Conservation (phyloP, 2,113 vertebrate genomes). For the Pelobates fuscus region DNA sequence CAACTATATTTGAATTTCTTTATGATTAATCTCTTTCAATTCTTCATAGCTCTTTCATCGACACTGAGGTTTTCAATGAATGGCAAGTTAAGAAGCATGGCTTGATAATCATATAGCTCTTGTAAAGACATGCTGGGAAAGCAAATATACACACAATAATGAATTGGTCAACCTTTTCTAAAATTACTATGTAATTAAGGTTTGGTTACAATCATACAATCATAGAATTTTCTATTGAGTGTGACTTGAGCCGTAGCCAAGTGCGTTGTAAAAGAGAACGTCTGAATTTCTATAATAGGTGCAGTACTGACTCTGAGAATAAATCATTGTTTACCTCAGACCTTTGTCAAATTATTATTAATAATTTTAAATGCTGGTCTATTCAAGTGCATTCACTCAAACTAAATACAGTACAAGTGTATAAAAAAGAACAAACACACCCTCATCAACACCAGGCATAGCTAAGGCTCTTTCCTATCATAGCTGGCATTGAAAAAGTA, state of each 20-base stretch:
- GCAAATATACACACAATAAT: constrained; percentile 14
- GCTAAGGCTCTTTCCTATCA: constrained; percentile 6
- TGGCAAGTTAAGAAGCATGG: background rate
- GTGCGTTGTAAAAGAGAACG: constrained; percentile 2
- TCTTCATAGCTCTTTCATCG: background rate
- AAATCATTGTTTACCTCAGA: constrained; percentile 2
- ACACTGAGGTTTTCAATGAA: constrained; percentile 5
- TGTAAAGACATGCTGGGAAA: constrained; percentile 10
- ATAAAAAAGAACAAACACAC: constrained; percentile 20
- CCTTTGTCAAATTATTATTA: background rate
- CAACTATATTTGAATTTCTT: background rate
- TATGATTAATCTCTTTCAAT: background rate
- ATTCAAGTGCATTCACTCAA: constrained; percentile 36
- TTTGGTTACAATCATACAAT: constrained; percentile 29
- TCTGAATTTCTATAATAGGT: constrained; percentile 3
- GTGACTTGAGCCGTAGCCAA: constrained; percentile 2
- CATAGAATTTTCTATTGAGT: background rate
- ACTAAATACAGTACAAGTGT: constrained; percentile 3
- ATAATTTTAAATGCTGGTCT: background rate
- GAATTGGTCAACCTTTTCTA: constrained; percentile 9
- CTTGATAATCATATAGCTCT: background rate
- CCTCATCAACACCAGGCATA: background rate
- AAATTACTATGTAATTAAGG: constrained; percentile 40
- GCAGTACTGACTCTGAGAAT: constrained; percentile 7
- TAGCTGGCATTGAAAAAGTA: background rate